Conservation (phyloP, 2,113 vertebrate genomes). For the Myxocyprinus asiaticus region DNA sequence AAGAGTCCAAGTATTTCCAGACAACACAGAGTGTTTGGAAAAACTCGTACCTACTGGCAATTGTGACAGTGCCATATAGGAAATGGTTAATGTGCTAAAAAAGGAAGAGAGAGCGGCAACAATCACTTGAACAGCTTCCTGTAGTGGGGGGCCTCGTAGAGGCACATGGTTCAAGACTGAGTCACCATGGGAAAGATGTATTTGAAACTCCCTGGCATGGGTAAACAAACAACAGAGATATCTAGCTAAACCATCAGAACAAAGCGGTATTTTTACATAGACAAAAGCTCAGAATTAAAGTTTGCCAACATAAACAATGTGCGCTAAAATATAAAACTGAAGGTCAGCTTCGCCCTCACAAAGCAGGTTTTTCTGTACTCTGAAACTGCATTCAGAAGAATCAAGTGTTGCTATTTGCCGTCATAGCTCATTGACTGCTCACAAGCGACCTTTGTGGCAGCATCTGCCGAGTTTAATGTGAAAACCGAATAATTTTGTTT, state of each 20-base stretch:
- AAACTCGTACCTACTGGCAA: slow-evolving; percentile 23
- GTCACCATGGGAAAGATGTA: slow-evolving; percentile 4
- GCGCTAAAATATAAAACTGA: neutral
- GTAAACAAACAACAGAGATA: slow-evolving; percentile 2
- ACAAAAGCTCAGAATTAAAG: neutral
- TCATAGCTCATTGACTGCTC: slow-evolving; percentile 33
- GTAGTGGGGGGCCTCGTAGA: slow-evolving; percentile 29
- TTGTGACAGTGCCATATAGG: slow-evolving; percentile 51
- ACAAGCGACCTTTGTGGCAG: slow-evolving; percentile 24
- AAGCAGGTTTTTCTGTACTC: neutral
- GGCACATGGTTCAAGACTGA: slow-evolving; percentile 21
- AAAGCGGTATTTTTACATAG: neutral
- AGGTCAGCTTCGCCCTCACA: neutral
- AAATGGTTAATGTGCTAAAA: slow-evolving; percentile 58
- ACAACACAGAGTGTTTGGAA: slow-evolving; percentile 54
- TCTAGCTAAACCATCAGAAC: neutral
- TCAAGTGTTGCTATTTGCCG: slow-evolving; percentile 28
- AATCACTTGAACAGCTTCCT: slow-evolving; percentile 63
- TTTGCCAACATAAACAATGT: neutral
- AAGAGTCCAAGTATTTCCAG: slow-evolving; percentile 49
- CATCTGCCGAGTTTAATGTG: slow-evolving; percentile 19
- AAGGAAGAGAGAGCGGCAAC: slow-evolving; percentile 51
- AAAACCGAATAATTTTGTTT: neutral
- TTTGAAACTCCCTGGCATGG: slow-evolving; percentile 13
- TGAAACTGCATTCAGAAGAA: slow-evolving; percentile 12